Conservation (phyloP, 2,888 invertebrate genomes). For the Mimas tiliae region DNA sequence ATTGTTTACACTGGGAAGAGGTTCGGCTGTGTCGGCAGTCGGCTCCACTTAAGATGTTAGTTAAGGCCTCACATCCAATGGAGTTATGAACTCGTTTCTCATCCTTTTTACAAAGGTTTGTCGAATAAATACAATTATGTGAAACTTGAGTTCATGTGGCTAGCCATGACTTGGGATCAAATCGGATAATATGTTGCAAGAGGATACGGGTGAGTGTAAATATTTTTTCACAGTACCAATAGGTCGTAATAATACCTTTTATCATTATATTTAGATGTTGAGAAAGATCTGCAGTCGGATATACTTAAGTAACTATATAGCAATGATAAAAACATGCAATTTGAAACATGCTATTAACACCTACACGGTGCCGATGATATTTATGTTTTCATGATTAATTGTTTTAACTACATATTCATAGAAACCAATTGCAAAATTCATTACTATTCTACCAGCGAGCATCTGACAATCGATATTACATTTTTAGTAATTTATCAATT, state of each 20-base stretch:
- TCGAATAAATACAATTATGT: constrained; percentile 21
- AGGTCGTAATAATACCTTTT: too few relatives aligned
- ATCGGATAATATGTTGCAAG: background rate
- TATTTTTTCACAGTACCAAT: too few relatives aligned
- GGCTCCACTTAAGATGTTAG: constrained; percentile 48
- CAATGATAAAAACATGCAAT: too few relatives aligned
- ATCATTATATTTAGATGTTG: too few relatives aligned
- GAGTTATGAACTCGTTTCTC: constrained; percentile 21
- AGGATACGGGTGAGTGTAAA: background rate
- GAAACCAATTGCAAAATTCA: too few relatives aligned
- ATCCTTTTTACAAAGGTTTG: constrained; percentile 5
- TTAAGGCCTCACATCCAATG: constrained; percentile 45
- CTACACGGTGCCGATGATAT: too few relatives aligned
- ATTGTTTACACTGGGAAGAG: constrained; percentile 66
- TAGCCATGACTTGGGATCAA: constrained; percentile 9
- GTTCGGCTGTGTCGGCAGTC: constrained; percentile 54
- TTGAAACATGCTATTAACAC: background rate
- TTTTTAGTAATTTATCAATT: background rate
- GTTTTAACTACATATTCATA: too few relatives aligned
- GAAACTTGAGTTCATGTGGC: background rate
- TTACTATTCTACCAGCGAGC: too few relatives aligned
- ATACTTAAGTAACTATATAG: too few relatives aligned
- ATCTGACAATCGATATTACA: too few relatives aligned
- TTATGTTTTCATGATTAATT: too few relatives aligned
- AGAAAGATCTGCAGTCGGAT: too few relatives aligned